A percentile compares a stretch with the other conserved stretches of the same genome.
Evolutionary conservation across 2,888 invertebrate genomes (phyloP).

Genomic region (Brenthis hecate): DNA sequence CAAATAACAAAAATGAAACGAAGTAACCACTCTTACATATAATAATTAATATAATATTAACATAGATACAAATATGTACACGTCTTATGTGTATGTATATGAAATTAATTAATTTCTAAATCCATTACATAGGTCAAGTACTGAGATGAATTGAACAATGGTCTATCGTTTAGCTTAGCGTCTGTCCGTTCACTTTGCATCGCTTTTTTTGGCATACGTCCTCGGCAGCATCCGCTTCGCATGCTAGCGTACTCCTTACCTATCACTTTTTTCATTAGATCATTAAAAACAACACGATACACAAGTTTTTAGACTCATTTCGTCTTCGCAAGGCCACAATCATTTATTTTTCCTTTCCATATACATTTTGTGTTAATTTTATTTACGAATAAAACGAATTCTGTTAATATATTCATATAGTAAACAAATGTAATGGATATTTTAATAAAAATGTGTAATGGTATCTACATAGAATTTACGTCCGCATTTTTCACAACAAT

Average conservation of each 20-base stretch:
- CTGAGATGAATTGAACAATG: constrained; percentile 51
- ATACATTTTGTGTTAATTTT: neutral
- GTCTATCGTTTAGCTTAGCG: constrained; percentile 41
- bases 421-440: constrained; percentile 10
- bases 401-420: neutral
- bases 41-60: too few relatives aligned
- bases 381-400: neutral
- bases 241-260: constrained; percentile 30
- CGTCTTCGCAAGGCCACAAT: constrained; percentile 31
- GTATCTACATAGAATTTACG: constrained; percentile 13
- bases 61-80: too few relatives aligned
- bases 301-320: constrained; percentile 32
- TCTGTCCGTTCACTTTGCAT: constrained; percentile 57
- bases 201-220: constrained; percentile 57
- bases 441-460: constrained; percentile 3
- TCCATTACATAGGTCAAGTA: constrained; percentile 31
- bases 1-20: too few relatives aligned
- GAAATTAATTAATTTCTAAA: constrained; percentile 1
- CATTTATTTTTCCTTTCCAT: constrained; percentile 25
- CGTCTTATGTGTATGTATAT: neutral
- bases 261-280: constrained; percentile 39
- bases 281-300: constrained; percentile 33
- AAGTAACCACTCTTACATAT: too few relatives aligned
- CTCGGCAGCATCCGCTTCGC: constrained; percentile 58
- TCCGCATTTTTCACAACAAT: constrained; percentile 29